Conservation (phyloP, 2,797 vertebrate species). For the Diglossa cyanea region DNA sequence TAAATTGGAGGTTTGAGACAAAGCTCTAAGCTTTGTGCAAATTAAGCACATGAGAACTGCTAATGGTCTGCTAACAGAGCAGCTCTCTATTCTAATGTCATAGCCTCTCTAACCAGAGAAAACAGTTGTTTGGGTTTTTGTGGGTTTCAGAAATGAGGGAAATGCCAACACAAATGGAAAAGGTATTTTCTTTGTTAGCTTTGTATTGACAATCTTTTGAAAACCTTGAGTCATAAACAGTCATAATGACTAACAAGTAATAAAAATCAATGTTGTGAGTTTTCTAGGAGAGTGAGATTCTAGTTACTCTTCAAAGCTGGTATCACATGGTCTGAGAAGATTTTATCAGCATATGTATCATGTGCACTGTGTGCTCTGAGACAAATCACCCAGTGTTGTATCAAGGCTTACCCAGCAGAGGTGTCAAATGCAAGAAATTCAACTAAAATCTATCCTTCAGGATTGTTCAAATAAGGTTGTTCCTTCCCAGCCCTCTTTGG, state of each 20-base stretch:
- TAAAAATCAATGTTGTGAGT: neutral
- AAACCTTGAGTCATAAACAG: neutral
- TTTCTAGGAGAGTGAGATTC: neutral
- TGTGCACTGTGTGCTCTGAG: accelerated
- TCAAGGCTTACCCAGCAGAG: neutral
- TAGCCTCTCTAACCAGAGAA: neutral
- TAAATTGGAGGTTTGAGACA: neutral
- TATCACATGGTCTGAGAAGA: neutral
- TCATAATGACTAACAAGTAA: neutral
- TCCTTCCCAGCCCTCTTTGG: neutral
- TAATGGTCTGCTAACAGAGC: neutral
- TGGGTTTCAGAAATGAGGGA: neutral
- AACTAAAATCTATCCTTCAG: neutral
- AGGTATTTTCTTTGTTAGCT: neutral
- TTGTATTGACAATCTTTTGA: neutral
- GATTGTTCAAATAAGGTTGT: neutral
- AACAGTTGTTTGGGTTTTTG: neutral
- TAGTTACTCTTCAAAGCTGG: neutral
- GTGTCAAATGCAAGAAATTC: neutral
- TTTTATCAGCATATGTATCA: accelerated
- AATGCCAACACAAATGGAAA: neutral
- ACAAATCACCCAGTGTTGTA: neutral
- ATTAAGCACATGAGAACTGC: neutral
- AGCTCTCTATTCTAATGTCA: neutral
- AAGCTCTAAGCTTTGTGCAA: neutral